Conservation (phyloP, 2,113 vertebrate species). For the Serilophus lunatus region DNA sequence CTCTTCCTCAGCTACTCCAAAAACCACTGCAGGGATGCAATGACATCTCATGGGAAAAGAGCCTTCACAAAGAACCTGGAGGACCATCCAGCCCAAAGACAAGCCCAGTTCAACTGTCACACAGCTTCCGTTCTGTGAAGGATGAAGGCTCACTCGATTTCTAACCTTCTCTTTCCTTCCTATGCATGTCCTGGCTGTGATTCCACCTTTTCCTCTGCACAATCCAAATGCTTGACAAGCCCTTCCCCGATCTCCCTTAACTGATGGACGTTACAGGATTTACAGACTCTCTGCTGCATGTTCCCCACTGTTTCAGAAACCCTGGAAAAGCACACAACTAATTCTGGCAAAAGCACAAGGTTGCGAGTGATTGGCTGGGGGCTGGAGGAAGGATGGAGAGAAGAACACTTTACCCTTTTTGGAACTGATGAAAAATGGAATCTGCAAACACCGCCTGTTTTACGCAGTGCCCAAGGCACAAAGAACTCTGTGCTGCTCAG, state of each 20-base stretch:
- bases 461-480: background rate
- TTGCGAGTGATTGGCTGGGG: background rate
- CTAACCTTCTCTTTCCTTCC: background rate
- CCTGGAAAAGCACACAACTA: background rate
- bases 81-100: background rate
- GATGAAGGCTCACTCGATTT: background rate
- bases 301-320: background rate
- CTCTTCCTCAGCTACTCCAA: background rate
- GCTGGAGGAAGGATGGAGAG: background rate
- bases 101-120: background rate
- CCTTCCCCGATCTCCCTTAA: background rate
- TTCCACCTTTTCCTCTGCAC: background rate
- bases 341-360: background rate
- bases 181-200: background rate
- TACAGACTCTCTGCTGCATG: fast-evolving
- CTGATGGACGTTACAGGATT: background rate
- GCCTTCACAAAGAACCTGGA: background rate
- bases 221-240: background rate
- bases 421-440: background rate
- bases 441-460: background rate
- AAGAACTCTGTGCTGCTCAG: background rate
- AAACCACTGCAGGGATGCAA: background rate
- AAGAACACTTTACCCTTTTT: background rate
- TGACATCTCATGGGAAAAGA: background rate
- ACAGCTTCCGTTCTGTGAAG: background rate